A percentile compares a stretch with the other conserved stretches of the same genome.
Conservation (phyloP, 2,113 vertebrate genomes). For the Sprattus sprattus region DNA sequence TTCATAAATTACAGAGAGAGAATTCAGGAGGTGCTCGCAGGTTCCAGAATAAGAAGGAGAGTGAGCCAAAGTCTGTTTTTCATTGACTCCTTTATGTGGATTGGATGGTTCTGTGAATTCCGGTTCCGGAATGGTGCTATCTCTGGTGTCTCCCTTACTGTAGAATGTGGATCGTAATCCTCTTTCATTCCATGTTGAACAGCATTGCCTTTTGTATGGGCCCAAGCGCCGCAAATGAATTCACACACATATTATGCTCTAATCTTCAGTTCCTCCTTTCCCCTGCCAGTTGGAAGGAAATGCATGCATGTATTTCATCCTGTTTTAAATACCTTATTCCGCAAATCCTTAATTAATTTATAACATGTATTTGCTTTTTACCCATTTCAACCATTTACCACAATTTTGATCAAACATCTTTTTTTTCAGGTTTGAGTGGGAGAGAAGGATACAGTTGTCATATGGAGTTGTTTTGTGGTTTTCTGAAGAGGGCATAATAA, state of each 20-base stretch:
- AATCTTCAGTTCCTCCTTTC: conserved; percentile 40
- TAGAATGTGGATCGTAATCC: conserved; percentile 34
- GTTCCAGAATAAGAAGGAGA: neutral
- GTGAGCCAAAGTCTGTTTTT: neutral
- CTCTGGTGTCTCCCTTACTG: neutral
- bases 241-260: conserved; percentile 32
- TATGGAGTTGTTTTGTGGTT: neutral
- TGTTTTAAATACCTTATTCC: neutral
- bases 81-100: neutral
- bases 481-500: neutral
- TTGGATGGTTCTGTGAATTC: neutral
- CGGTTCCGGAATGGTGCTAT: conserved; percentile 11
- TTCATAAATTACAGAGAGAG: neutral
- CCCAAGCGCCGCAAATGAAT: conserved; percentile 22
- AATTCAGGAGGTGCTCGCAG: neutral
- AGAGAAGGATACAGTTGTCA: neutral
- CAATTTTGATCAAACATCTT: neutral
- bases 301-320: conserved; percentile 1
- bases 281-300: conserved; percentile 43
- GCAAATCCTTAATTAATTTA: neutral
- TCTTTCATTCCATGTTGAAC: conserved; percentile 19
- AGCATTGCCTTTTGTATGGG: conserved; percentile 17
- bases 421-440: neutral
- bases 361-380: neutral
- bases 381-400: neutral